Conservation (phyloP, 2,888 invertebrate genomes). For the Ichneumoninae sp. region DNA sequence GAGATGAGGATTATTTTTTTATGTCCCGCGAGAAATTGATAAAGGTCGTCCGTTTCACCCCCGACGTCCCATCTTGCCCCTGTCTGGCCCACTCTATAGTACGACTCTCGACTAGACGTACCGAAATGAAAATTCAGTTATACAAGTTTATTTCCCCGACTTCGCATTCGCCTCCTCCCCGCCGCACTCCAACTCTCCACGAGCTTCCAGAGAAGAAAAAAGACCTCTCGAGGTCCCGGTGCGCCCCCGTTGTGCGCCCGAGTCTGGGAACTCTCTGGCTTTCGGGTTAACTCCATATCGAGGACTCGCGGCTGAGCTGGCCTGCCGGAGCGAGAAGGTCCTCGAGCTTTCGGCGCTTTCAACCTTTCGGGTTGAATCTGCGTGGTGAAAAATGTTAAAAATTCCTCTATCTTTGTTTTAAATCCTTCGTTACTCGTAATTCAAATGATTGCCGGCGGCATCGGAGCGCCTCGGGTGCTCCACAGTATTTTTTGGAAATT, state of each 20-base stretch:
- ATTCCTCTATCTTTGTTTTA: background rate
- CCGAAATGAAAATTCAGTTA: slow-evolving; percentile 63
- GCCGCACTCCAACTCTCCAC: slow-evolving; percentile 15
- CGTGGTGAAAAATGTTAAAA: slow-evolving; percentile 3
- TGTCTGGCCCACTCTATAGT: background rate
- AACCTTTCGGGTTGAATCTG: background rate
- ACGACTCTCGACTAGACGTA: slow-evolving; percentile 37
- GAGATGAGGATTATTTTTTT: background rate
- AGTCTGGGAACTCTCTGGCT: slow-evolving; percentile 32
- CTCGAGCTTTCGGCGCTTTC: slow-evolving; percentile 29
- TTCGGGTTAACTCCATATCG: slow-evolving; percentile 38
- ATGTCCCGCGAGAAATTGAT: background rate
- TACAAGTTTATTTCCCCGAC: slow-evolving; percentile 54
- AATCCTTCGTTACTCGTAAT: background rate
- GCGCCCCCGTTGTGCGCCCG: slow-evolving; percentile 14
- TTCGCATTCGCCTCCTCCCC: slow-evolving; percentile 18
- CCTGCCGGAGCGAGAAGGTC: background rate
- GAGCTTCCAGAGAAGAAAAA: slow-evolving; percentile 14
- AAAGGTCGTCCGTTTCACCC: background rate
- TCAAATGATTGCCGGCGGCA: too few species aligned
- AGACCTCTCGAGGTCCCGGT: slow-evolving; percentile 16
- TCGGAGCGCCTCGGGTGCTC: too few species aligned
- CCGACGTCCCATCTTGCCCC: background rate
- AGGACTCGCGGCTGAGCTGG: slow-evolving; percentile 28
- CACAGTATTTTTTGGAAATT: too few species aligned